Conservation (phyloP, 2,888 invertebrate genomes). For the Limnephilus rhombicus region DNA sequence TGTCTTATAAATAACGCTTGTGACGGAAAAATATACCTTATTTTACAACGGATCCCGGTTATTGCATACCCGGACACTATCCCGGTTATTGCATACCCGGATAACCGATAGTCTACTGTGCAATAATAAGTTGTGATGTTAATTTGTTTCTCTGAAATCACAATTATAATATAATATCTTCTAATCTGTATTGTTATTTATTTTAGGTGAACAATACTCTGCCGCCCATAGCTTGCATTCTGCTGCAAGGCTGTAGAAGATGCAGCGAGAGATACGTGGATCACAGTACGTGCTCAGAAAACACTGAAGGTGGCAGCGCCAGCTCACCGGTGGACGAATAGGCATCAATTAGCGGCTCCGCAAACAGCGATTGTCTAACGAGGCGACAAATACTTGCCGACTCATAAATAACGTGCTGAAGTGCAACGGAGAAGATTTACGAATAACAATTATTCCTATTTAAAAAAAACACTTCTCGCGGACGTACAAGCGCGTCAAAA, state of each 20-base stretch:
- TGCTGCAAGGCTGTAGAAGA: background rate
- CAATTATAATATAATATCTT: background rate
- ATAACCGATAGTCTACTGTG: background rate
- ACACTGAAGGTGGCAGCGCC: background rate
- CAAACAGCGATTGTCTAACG: background rate
- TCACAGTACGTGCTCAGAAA: background rate
- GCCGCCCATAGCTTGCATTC: background rate
- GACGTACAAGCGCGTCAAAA: background rate
- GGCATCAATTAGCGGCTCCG: background rate
- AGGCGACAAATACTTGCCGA: slow-evolving; percentile 2
- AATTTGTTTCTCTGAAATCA: background rate
- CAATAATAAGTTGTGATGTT: background rate
- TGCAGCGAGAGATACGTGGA: background rate
- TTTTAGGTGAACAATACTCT: slow-evolving; percentile 1
- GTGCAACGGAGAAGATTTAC: background rate
- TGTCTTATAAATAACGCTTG: background rate
- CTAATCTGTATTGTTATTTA: background rate
- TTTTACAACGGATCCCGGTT: background rate
- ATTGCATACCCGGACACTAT: background rate
- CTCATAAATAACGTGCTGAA: slow-evolving; percentile 15
- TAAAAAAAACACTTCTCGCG: background rate
- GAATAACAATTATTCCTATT: background rate
- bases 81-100: background rate
- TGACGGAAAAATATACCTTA: background rate
- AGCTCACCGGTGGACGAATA: background rate